Evolutionary conservation across 2,797 vertebrate species (phyloP).

Genomic region (Delichon dasypus): DNA sequence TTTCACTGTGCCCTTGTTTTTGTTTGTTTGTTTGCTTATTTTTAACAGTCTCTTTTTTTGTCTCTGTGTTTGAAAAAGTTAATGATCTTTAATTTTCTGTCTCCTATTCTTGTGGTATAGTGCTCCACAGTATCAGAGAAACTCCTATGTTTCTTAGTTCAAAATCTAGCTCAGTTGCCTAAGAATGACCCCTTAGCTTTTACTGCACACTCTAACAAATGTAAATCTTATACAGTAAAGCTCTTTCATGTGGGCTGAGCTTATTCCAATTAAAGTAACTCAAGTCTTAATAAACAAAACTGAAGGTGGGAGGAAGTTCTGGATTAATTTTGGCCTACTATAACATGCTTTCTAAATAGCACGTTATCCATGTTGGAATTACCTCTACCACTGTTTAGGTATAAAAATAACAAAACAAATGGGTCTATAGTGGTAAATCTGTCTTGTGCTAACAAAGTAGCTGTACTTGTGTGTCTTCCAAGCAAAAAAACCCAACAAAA

Average conservation of each 20-base stretch:
- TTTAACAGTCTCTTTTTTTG: neutral
- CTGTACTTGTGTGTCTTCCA: neutral
- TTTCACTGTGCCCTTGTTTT: neutral
- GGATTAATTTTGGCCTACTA: neutral
- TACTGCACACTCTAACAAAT: neutral
- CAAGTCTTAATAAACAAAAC: neutral
- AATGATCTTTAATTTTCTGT: neutral
- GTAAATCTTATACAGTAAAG: neutral
- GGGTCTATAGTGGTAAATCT: neutral
- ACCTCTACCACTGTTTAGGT: neutral
- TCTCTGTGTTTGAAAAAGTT: neutral
- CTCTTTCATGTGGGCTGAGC: neutral
- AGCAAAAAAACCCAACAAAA: neutral
- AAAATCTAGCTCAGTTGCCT: neutral
- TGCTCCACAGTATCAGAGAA: neutral
- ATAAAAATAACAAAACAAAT: constrained; percentile 4
- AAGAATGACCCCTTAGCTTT: neutral
- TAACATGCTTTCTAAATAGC: neutral
- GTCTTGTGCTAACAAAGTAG: neutral
- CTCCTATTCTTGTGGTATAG: neutral
- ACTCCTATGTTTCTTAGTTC: neutral
- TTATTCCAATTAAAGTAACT: neutral
- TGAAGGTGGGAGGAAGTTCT: neutral
- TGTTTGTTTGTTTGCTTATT: neutral
- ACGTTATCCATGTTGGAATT: neutral